These are phyloP conservation scores for Acleris emargana DNA, from an alignment of 2,888 invertebrate species.

Conservation along the genomic window DNA sequence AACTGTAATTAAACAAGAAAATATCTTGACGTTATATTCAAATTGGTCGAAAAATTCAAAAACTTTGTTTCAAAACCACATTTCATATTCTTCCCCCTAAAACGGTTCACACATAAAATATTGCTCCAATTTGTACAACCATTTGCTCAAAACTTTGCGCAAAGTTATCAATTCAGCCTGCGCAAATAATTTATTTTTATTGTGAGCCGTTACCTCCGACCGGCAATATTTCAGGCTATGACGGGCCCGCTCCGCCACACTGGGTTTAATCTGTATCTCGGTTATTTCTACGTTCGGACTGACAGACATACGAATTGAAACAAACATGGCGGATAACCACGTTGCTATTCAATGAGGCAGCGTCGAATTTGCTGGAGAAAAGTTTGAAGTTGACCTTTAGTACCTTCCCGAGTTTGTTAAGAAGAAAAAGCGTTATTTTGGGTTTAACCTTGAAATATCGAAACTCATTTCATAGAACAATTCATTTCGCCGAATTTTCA, in stretches of 20 bases:
- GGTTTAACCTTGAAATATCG: no score
- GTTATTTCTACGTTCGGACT: slow-evolving; percentile 26
- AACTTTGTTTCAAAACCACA: no score
- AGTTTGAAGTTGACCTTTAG: no score
- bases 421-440: no score
- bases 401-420: no score
- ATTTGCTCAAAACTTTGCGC: background rate
- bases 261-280: slow-evolving; percentile 31
- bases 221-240: slow-evolving; percentile 30
- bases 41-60: no score
- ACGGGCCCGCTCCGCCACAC: slow-evolving; percentile 32
- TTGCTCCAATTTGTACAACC: background rate
- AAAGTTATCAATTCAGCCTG: slow-evolving; percentile 22
- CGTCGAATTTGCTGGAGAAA: no score
- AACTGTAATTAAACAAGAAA: no score
- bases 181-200: slow-evolving; percentile 35
- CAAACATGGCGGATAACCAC: slow-evolving; percentile 29
- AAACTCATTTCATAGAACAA: no score
- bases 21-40: no score
- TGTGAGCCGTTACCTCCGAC: slow-evolving; percentile 9
- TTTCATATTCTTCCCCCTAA: background rate
- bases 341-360: background rate
- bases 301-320: slow-evolving; percentile 27
- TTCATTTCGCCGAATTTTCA: no score
- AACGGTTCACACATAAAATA: background rate